Evolutionary conservation across 2,797 vertebrate species (phyloP), one percentile per base, ranked within the genome.

Genomic region (Sebastiscus albofasciatus): DNA sequence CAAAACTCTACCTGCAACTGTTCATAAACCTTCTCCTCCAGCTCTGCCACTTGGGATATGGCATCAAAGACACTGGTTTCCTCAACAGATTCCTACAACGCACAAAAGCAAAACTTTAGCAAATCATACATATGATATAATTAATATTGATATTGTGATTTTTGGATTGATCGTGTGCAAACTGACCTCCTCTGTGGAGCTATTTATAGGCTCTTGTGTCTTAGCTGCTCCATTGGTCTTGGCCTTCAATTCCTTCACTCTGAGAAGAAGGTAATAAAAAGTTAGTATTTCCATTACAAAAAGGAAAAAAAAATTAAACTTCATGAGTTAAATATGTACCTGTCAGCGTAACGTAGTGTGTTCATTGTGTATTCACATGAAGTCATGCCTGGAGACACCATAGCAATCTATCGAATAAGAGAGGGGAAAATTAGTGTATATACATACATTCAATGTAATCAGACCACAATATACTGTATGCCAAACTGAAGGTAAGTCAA

Each of bases 351-450:
- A 89, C 98, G 96, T 79, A 99, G 93, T 0, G 99, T 99, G 90
- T 99, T 99, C 90, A 99, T 95, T 8, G 98, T 98, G 72, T 99
- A 99, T 87, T 99, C 98, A 86, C 98, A 99, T 9, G 98, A 99
- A 80, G 86, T 89, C 96, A 99, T 97, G 75, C 98, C 96, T 5
- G 99, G 99, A 56, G 99, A 99, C 86, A 99, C 97, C 98, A 99
- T 99, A 12, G 99, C 97, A 86, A 99, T 99, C 98, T 99, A 67
- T 61, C 18, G 59, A 66, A 56, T n/a, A 33, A 70, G 22, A 52
- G 9, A 68, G 59, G 14, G 0, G 0, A 9, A 31, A 27, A n/a
- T 12, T 18, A 13, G 2, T n/a, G 5, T 26, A 14, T 0, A 56
- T 10, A 71, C 11, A 26, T 58, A 33, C 12, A 61, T 33, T 20